Evolutionary conservation across 1,140 invertebrate species (phyloP).

Genomic region (Zelostemma sp.): DNA sequence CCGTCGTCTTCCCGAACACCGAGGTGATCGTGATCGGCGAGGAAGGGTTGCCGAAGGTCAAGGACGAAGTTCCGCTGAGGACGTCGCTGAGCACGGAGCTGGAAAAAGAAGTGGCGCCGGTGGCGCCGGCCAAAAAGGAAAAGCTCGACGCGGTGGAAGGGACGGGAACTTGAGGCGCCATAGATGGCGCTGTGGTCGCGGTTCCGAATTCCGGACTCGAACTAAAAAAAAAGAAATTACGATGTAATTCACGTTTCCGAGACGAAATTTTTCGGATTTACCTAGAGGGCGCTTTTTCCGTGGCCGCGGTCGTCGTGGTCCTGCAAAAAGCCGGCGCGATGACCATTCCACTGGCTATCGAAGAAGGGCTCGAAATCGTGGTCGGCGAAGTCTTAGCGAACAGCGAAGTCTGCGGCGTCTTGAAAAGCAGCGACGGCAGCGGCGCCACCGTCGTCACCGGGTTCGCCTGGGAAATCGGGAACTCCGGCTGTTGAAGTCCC

Average conservation of each 20-base stretch:
- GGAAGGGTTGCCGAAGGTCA: conserved; percentile 29
- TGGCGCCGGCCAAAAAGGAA: conserved; percentile 18
- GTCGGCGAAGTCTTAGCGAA: conserved; percentile 32
- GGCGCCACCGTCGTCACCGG: conserved; percentile 9
- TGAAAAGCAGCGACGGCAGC: conserved; percentile 37
- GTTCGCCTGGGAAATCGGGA: conserved; percentile 16
- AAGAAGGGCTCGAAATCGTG: conserved; percentile 38
- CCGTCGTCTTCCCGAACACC: conserved; percentile 30
- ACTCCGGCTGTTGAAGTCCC: conserved; percentile 39
- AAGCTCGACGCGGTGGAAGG: conserved; percentile 7
- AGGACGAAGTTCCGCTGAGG: conserved; percentile 20
- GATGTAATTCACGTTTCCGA: no score
- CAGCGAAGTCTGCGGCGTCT: conserved; percentile 35
- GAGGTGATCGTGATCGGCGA: conserved; percentile 21
- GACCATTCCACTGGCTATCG: conserved; percentile 38
- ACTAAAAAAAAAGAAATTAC: no score
- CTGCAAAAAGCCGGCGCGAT: conserved; percentile 35
- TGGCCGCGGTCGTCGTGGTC: conserved; percentile 11
- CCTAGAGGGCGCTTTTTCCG: neutral
- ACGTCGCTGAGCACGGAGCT: conserved; percentile 9
- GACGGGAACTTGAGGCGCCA: neutral
- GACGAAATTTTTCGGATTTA: no score
- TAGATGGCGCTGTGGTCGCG: neutral
- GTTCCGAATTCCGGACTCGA: no score
- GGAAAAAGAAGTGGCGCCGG: neutral